These are phyloP conservation scores for Thaumetopoea pityocampa DNA, from an alignment of 1,140 invertebrate species.

Conservation along the genomic window DNA sequence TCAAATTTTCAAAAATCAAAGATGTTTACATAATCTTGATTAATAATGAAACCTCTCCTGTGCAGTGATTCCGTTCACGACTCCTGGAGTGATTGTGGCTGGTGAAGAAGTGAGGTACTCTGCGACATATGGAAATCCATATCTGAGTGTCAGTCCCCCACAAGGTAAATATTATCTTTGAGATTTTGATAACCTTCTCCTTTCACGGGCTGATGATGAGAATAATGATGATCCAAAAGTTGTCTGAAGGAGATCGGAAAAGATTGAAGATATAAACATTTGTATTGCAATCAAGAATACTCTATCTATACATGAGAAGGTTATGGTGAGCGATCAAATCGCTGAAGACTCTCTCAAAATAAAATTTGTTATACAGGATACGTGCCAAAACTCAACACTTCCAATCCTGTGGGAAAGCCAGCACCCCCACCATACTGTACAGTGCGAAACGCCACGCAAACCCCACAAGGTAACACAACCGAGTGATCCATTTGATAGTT, in stretches of 20 bases:
- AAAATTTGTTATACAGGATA: slow-evolving; percentile 40
- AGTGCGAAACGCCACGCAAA: slow-evolving; percentile 37
- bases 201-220: no score
- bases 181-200: no score
- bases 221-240: no score
- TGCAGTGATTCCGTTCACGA: slow-evolving; percentile 58
- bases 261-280: no score
- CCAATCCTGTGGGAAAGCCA: slow-evolving; percentile 37
- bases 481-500: no score
- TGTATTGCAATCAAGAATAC: no score
- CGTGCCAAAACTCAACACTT: slow-evolving; percentile 32
- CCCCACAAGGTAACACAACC: slow-evolving; percentile 39
- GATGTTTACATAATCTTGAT: no score
- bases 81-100: slow-evolving; percentile 41
- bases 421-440: slow-evolving; percentile 60
- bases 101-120: slow-evolving; percentile 88
- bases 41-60: no score
- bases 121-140: slow-evolving; percentile 92
- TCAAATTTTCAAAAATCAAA: no score
- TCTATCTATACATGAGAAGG: not conserved
- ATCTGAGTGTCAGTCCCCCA: slow-evolving; percentile 78
- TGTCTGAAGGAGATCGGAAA: no score
- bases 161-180: slow-evolving; percentile 46
- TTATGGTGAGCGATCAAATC: not conserved
- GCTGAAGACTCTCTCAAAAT: slow-evolving; percentile 1